Percentiles rank a stretch among this genome's conserved stretches.
Evolutionary conservation across 2,113 vertebrate species (phyloP).

Genomic region (Gymnogyps californianus): DNA sequence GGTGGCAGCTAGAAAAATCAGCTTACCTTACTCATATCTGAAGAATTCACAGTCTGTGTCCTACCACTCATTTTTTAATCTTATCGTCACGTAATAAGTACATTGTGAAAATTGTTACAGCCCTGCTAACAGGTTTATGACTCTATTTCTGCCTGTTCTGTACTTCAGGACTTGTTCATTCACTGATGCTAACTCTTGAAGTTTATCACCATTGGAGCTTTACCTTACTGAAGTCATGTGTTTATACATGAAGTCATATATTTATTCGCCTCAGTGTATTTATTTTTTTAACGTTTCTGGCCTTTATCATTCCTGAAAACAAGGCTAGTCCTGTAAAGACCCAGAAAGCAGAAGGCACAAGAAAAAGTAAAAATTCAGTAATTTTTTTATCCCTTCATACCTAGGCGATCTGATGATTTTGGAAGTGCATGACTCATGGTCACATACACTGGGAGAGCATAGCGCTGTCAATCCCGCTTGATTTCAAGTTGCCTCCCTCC

Average conservation of each 20-base stretch:
- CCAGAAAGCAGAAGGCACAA: not conserved
- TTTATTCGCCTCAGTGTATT: not conserved
- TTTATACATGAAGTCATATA: not conserved
- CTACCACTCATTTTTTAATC: not conserved
- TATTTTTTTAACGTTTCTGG: not conserved
- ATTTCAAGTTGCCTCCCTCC: not conserved
- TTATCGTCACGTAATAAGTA: not conserved
- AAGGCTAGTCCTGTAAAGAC: not conserved
- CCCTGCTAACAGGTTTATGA: not conserved
- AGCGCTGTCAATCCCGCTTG: not conserved
- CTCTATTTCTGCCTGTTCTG: not conserved
- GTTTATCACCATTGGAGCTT: not conserved
- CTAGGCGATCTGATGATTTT: not conserved
- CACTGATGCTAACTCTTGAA: not conserved
- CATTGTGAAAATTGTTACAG: not conserved
- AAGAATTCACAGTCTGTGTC: not conserved
- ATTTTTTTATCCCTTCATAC: not conserved
- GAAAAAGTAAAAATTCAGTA: not conserved
- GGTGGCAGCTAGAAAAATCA: not conserved
- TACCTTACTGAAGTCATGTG: not conserved
- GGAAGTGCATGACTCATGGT: not conserved
- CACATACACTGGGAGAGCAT: not conserved
- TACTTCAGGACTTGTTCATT: not conserved
- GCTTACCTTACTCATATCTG: not conserved
- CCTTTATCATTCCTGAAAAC: not conserved